These are phyloP conservation scores for Microcebus jonahi DNA, from an alignment of 2,113 vertebrate species.

Conservation along the genomic window DNA sequence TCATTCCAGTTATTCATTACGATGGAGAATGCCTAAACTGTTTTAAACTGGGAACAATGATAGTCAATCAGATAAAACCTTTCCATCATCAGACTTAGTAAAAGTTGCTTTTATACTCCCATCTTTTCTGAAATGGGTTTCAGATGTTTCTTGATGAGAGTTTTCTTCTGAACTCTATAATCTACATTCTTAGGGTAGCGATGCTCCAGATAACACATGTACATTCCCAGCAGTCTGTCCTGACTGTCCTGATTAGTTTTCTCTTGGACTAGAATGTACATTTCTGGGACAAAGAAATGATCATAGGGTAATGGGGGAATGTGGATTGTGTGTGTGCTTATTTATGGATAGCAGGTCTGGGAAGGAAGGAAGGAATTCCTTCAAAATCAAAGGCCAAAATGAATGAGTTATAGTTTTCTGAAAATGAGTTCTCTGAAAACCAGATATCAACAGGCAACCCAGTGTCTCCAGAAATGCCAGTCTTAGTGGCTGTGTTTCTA, in stretches of 20 bases:
- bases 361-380: neutral
- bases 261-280: neutral
- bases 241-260: neutral
- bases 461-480: neutral
- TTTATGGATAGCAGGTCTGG: neutral
- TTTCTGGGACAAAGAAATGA: neutral
- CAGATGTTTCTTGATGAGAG: neutral
- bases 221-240: neutral
- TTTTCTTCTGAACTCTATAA: neutral
- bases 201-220: neutral
- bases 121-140: neutral
- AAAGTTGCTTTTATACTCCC: neutral
- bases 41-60: neutral
- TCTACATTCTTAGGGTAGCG: neutral
- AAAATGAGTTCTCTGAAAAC: neutral
- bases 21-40: neutral
- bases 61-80: neutral
- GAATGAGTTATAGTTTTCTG: neutral
- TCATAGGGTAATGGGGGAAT: neutral
- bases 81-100: neutral
- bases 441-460: neutral
- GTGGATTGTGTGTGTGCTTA: neutral
- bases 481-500: neutral
- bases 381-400: neutral
- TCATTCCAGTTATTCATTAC: neutral